Evolutionary conservation across 1,140 invertebrate genomes (phyloP), one percentile per base, ranked within the genome.

Genomic region (Drosophila auraria): DNA sequence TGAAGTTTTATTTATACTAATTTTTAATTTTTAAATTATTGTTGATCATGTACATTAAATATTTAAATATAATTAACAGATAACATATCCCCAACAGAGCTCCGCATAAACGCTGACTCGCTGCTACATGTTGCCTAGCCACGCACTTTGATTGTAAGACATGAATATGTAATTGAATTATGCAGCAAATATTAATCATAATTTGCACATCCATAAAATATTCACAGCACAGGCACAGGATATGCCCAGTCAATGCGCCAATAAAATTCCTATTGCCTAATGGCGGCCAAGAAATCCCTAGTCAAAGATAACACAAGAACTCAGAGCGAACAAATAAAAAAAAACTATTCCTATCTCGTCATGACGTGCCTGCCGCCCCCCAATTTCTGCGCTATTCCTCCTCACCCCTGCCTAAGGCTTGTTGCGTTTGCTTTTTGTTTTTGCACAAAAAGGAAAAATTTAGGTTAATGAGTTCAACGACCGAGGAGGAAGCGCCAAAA

Each of bases 381-480:
- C 51, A 20, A n/a, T 40, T 51, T 54, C 23, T n/a, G 25, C 8
- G 40, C 30, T 47, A 44, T 33, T 44, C 23, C 14, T 20, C 23
- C 36, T n/a, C 20, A 17, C n/a, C 20, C 33, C 33, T 64, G 15
- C 23, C 5, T 62, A 11, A 14, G 45, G 57, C 59, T 65, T 78
- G 57, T 53, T 50, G 65, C 70, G 62, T 71, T 63, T 65, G 53
- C 62, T 75, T 64, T 45, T 71, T 86, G 54, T 75, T 74, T 73
- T 82, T 83, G 72, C 80, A 69, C 66, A 56, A 63, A 38, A 72
- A 60, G 64, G 62, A 59, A 82, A 82, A 83, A 83, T 87, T 90
- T 90, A 61, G 82, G 87, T 90, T 91, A 90, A 82, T 75, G 82
- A 90, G 84, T 89, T 89, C 84, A 89, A 89, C 61, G 84, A 89